These are phyloP conservation scores for Drosophila ohnishii DNA, from an alignment of 1,140 invertebrate genomes.

Conservation along the genomic window DNA sequence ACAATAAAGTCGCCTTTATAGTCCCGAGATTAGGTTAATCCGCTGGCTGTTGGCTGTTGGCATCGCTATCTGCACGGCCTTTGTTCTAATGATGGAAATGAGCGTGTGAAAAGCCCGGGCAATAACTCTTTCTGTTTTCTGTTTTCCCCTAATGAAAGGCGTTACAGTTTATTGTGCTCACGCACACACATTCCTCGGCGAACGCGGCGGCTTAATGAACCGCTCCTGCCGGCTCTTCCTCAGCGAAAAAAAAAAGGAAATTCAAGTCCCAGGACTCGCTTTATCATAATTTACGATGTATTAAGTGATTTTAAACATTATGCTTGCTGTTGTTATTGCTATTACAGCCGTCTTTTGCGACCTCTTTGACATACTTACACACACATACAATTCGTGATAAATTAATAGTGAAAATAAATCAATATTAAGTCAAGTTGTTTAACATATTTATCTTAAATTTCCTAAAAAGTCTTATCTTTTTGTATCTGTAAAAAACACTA, in stretches of 20 bases:
- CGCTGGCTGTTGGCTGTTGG: slow-evolving; percentile 62
- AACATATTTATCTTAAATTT: not conserved
- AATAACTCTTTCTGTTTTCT: slow-evolving; percentile 65
- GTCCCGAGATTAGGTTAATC: slow-evolving; percentile 78
- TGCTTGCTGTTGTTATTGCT: slow-evolving; percentile 51
- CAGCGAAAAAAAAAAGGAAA: slow-evolving; percentile 47
- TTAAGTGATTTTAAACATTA: slow-evolving; percentile 79
- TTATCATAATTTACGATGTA: slow-evolving; percentile 79
- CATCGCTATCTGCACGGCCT: slow-evolving; percentile 65
- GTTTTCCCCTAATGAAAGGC: slow-evolving; percentile 71
- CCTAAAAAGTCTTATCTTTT: not conserved
- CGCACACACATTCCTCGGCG: slow-evolving; percentile 35
- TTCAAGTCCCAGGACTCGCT: slow-evolving; percentile 28
- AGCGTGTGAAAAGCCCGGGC: slow-evolving; percentile 72
- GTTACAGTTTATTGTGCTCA: slow-evolving; percentile 63
- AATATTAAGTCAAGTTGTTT: not conserved
- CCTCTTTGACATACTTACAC: slow-evolving; percentile 26
- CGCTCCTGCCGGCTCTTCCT: slow-evolving; percentile 4
- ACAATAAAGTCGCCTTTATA: slow-evolving; percentile 77
- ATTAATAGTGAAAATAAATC: not conserved
- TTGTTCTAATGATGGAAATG: slow-evolving; percentile 77
- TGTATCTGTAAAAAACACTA: not conserved
- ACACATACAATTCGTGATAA: slow-evolving; percentile 7
- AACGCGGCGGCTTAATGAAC: slow-evolving; percentile 43
- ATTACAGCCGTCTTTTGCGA: slow-evolving; percentile 41